These are phyloP conservation scores for Trachurus trachurus DNA, from an alignment of 2,797 vertebrate genomes.

Conservation along the genomic window DNA sequence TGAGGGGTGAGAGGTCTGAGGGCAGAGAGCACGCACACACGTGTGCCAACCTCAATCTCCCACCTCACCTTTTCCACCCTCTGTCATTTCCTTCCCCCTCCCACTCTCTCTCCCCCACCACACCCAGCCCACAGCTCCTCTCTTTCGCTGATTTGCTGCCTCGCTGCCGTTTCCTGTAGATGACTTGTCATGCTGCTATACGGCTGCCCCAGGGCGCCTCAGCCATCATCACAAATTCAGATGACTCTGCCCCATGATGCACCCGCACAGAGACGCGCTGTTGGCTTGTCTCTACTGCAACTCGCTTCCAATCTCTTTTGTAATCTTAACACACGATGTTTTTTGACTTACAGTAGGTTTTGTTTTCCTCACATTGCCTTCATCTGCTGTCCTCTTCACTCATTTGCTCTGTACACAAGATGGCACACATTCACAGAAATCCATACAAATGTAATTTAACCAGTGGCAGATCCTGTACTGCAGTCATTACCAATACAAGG, in stretches of 20 bases:
- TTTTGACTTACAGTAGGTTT: conserved; percentile 3
- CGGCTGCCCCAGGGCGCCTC: conserved; percentile 45
- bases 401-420: neutral
- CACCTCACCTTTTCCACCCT: conserved; percentile 51
- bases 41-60: conserved; percentile 30
- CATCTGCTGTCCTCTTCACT: neutral
- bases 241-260: conserved; percentile 40
- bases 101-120: neutral
- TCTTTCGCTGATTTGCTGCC: conserved; percentile 25
- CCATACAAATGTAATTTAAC: neutral
- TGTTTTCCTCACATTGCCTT: conserved; percentile 7
- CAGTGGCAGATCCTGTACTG: neutral
- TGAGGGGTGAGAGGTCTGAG: conserved; percentile 53
- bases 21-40: conserved; percentile 31
- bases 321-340: conserved; percentile 5
- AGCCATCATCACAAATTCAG: conserved; percentile 65
- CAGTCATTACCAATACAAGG: neutral
- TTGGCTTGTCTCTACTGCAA: conserved; percentile 11
- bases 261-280: conserved; percentile 29
- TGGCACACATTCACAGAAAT: neutral
- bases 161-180: conserved; percentile 38
- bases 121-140: neutral
- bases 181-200: conserved; percentile 30
- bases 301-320: conserved; percentile 17
- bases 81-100: conserved; percentile 15